These are phyloP conservation scores for Ennomos quercinarius DNA, from an alignment of 2,888 invertebrate species.

Conservation along the genomic window DNA sequence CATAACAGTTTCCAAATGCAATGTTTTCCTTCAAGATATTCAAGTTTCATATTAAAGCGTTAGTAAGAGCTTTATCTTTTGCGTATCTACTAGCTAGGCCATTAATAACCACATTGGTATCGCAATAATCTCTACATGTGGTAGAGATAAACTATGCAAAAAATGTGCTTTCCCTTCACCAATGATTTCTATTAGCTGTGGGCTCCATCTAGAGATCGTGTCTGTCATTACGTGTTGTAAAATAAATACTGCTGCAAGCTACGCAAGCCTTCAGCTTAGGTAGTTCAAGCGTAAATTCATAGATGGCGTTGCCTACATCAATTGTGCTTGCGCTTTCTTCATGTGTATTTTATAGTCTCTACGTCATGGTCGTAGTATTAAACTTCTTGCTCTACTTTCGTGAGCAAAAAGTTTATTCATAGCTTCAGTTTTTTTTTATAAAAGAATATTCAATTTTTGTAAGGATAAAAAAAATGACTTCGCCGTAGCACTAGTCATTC, in stretches of 20 bases:
- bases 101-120: constrained; percentile 15
- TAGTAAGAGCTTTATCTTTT: background rate
- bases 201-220: constrained; percentile 31
- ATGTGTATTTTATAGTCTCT: no score
- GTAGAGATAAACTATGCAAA: constrained; percentile 22
- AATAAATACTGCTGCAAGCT: background rate
- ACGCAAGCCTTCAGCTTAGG: background rate
- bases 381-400: no score
- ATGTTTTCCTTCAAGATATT: no score
- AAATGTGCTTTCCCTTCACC: constrained; percentile 32
- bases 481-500: no score
- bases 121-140: constrained; percentile 21
- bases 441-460: no score
- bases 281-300: constrained; percentile 14
- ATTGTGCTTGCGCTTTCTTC: background rate
- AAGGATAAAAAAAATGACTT: no score
- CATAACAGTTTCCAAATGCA: no score
- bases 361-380: no score
- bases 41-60: no score
- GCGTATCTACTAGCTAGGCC: constrained; percentile 4
- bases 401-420: no score
- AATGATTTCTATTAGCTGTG: background rate
- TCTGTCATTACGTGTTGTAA: background rate
- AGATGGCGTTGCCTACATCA: constrained; percentile 31
- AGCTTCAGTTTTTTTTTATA: no score